phyloP scores from a whole-genome alignment of 2,888 invertebrate genomes.

The Drosophila kambysellisi region DNA sequence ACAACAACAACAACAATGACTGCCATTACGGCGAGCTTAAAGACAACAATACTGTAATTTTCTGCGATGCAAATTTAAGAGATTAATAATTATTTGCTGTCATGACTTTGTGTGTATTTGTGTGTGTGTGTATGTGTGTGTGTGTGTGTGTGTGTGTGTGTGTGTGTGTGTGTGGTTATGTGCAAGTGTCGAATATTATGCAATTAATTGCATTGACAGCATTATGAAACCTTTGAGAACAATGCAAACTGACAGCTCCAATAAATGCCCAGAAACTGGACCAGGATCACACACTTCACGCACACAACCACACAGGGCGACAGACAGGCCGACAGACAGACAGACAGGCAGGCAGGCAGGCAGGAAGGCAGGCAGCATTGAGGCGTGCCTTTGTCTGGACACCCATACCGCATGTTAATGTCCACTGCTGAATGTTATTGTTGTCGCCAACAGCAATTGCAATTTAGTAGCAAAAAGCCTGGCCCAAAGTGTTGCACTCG shows the following conservation, averaged over 20 bases:
- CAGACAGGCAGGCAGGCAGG: not conserved
- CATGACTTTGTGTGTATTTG: conserved; percentile 1
- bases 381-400: conserved; percentile 42
- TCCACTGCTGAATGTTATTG: conserved; percentile 57
- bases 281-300: not conserved
- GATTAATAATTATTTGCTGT: conserved; percentile 23
- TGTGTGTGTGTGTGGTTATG: conserved; percentile 7
- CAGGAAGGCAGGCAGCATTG: conserved; percentile 3
- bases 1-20: conserved; percentile 27
- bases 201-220: conserved; percentile 80
- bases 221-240: conserved; percentile 74
- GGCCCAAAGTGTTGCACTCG: conserved; percentile 60
- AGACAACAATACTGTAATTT: conserved; percentile 40
- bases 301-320: not conserved
- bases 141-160: conserved; percentile 8
- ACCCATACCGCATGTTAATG: conserved; percentile 62
- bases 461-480: conserved; percentile 73
- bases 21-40: conserved; percentile 45
- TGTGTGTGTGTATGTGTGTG: conserved; percentile 5
- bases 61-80: conserved; percentile 45
- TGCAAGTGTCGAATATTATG: conserved; percentile 62
- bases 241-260: conserved; percentile 73
- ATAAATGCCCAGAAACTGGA: conserved; percentile 61
- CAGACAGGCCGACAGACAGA: not conserved
- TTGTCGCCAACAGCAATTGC: conserved; percentile 66